Evolutionary conservation across 2,888 invertebrate genomes (phyloP), one percentile per base, ranked within the genome.

Genomic region (Patella depressa): DNA sequence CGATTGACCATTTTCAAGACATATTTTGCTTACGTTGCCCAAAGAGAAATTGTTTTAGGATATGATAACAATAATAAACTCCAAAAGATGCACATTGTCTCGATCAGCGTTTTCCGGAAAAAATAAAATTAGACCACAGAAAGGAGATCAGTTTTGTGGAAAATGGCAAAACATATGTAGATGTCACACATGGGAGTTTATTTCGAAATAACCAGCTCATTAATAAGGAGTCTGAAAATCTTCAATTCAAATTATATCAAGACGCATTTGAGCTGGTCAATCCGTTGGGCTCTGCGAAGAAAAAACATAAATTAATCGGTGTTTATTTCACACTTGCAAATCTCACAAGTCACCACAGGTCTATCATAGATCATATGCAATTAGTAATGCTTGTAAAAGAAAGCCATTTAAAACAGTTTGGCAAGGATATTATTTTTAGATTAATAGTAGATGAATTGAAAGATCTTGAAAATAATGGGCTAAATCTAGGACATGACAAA

Each of bases 221-320:
- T 17, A 55, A n/a, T 9, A 24, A 75, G 0, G 17, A n/a, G 17
- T 12, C 53, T 4, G 69, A 74, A 7, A 34, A 70, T 29, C 59
- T 81, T 17, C 17, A 59, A 7, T 70, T 81, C 1, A 75, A 79
- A 24, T 34, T 81, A 17, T 81, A 81, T 74, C 81, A 79, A 45
- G 79, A 81, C 79, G 79, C 79, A n/a, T 81, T 81, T 79, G 81
- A 81, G 71, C 79, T 79, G 17, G 81, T 81, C 5, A 81, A 79
- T 76, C 79, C 81, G 54, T 72, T 81, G 17, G 79, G 79, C 24
- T 81, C 81, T 19, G 81, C 81, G 4, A 81, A 79, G 73, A 79
- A 81, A 24, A 24, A 45, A 78, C 78, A 81, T 55, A 78, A 79
- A 70, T n/a, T 81, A n/a, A 34, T 81, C 59, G 79, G 78, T 45